Evolutionary conservation across 2,797 vertebrate genomes (phyloP), one percentile per base, ranked within the genome.

Genomic region (Liasis olivaceus): DNA sequence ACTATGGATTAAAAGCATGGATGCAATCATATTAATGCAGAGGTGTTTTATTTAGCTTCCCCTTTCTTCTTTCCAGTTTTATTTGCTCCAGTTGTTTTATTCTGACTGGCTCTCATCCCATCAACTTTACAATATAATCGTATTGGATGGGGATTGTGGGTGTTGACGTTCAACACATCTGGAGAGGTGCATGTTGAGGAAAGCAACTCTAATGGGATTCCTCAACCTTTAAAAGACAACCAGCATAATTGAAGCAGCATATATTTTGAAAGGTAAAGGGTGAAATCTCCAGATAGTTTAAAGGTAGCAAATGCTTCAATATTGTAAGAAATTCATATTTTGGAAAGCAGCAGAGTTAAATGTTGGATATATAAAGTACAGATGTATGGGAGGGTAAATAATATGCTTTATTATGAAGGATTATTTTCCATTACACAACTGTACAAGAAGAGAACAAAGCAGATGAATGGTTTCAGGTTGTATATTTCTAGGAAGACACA

Each of bases 401-500:
- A 11, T 14, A 14, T 77, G 54, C n/a, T 42, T 62, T 26, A 84
- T 31, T 60, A 47, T 56, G 63, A 59, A 81, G 31, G 62, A 84
- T 81, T 60, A 22, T 36, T 77, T 15, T 58, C 54, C 3, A 28
- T 85, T 93, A 42, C 86, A 58, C 60, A 3, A 0, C 0, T 51
- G 77, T 66, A 91, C 91, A 85, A 89, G 93, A 0, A 56, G 2
- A 36, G 62, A 47, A 64, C 62, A 62, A 63, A 84, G 54, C 22
- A 93, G 89, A 85, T 1, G 4, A 24, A 92, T 28, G 42, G 64
- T 62, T 58, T 5, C 51, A 87, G 93, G 86, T 91, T 59, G 72
- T 72, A 72, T 17, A 5, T 59, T 87, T 64, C 63, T 91, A 17
- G 31, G 28, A 14, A 31, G 87, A 90, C 64, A 89, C 69, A 95